phyloP scores from a whole-genome alignment of 2,113 vertebrate species.

The Puma concolor region DNA sequence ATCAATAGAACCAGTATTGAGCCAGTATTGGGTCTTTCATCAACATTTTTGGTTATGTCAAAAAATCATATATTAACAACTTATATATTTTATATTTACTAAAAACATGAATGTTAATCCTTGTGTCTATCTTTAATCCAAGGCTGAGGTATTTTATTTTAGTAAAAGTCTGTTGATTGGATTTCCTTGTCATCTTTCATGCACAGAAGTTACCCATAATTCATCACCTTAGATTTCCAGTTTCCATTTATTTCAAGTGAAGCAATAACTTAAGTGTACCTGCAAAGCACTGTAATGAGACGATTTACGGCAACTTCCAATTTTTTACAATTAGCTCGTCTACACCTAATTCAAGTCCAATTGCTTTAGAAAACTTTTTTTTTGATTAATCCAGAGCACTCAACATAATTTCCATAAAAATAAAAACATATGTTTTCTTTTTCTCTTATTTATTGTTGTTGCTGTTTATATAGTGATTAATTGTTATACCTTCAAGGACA shows the following conservation, averaged over 20 bases:
- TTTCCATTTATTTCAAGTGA: constrained; percentile 45
- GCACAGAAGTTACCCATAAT: not conserved
- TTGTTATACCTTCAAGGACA: not conserved
- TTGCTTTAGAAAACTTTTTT: not conserved
- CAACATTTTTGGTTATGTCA: not conserved
- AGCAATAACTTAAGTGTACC: not conserved
- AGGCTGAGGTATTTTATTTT: not conserved
- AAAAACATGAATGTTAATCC: not conserved
- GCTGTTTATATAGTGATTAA: not conserved
- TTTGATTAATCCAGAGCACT: not conserved
- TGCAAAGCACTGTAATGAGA: not conserved
- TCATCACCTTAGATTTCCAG: constrained; percentile 19
- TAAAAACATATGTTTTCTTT: not conserved
- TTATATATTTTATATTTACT: constrained; percentile 10
- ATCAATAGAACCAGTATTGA: not conserved
- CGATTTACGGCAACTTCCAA: not conserved
- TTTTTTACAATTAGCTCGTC: constrained; percentile 4
- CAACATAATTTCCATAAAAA: not conserved
- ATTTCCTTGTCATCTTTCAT: constrained; percentile 22
- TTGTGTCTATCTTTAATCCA: not conserved
- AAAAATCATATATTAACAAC: not conserved
- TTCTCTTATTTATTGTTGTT: not conserved
- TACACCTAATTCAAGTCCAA: not conserved
- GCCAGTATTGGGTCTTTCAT: not conserved
- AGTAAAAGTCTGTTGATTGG: not conserved